These are phyloP conservation scores for Dascyllus trimaculatus DNA, from an alignment of 2,113 vertebrate species.

Conservation along the genomic window DNA sequence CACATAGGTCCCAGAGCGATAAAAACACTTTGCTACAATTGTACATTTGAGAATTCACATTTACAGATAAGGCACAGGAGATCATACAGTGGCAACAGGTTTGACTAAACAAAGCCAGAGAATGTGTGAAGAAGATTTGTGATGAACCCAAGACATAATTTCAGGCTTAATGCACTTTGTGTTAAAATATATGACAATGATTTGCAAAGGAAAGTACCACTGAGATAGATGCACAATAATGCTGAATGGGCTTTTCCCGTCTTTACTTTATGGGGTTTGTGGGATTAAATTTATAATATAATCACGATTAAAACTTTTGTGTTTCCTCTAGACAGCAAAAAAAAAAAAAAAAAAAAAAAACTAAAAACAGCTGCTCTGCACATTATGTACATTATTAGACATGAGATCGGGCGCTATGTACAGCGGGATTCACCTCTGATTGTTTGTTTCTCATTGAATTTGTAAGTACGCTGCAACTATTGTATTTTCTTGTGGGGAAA, in stretches of 20 bases:
- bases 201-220: conserved; percentile 4
- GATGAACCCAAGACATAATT: conserved; percentile 30
- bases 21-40: conserved; percentile 62
- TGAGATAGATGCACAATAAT: neutral
- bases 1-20: conserved; percentile 64
- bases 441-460: conserved; percentile 63
- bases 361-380: conserved; percentile 57
- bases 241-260: neutral
- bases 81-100: conserved; percentile 60
- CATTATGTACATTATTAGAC: conserved; percentile 70
- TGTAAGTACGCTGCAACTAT: conserved; percentile 39
- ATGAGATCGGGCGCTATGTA: conserved; percentile 59
- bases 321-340: conserved; percentile 54
- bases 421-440: conserved; percentile 41
- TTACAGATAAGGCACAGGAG: conserved; percentile 73
- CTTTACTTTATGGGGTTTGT: conserved; percentile 9
- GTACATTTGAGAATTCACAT: conserved; percentile 65
- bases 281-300: conserved; percentile 23
- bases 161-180: conserved; percentile 18
- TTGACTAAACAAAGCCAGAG: conserved; percentile 63
- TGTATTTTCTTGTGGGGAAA: conserved; percentile 37
- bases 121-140: conserved; percentile 39
- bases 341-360: too few species aligned
- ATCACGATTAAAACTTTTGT: conserved; percentile 36
- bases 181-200: conserved; percentile 2